Base-by-base conservation (phyloP, 2,797 vertebrate genomes). In the Pantherophis alleghaniensis region DNA sequence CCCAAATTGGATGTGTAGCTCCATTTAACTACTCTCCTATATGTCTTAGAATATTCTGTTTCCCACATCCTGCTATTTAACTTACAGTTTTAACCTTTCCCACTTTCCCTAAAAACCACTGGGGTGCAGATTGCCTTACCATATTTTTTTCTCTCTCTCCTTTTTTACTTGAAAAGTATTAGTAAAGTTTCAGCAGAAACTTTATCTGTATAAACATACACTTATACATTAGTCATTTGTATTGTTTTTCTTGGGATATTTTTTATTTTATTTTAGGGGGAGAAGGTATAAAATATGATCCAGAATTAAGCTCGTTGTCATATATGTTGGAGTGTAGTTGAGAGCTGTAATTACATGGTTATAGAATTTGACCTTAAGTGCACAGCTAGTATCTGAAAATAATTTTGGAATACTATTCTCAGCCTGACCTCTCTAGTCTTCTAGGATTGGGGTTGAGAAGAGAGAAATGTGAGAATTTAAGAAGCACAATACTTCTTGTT, bases 331-430 rank as follows among this genome's bases (percentile, higher is more conserved):
- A 90, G 1, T 51, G 28, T 91, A 9, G 24, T 74, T 79, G 0
- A 74, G 2, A 22, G 37, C 89, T 92, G 53, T 24, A 74, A 56
- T 86, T 83, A 24, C 88, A 94, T 47, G 56, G 88, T 4, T 66
- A 22, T 12, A 69, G 87, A 74, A 5, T 28, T n/a, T 6, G 13
- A 94, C 22, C 87, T 90, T 69, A 13, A 4, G 18, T 91, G 20
- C 22, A 5, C 42, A 74, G n/a, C 20, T 32, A 95, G 4, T 4
- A 32, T 92, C 5, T 28, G 14, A 93, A 93, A 91, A 94, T 92
- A 94, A 55, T 69, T 90, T 79, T 92, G 9, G 16, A 1, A 53
- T 7, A n/a, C 4, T 87, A 83, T 93, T 95, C 7, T 94, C 51
- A 88, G 24, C 22, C 55, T 9, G 87, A 53, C 16, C 20, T 86